Conservation (phyloP, 2,113 vertebrate species). For the Osmerus mordax region DNA sequence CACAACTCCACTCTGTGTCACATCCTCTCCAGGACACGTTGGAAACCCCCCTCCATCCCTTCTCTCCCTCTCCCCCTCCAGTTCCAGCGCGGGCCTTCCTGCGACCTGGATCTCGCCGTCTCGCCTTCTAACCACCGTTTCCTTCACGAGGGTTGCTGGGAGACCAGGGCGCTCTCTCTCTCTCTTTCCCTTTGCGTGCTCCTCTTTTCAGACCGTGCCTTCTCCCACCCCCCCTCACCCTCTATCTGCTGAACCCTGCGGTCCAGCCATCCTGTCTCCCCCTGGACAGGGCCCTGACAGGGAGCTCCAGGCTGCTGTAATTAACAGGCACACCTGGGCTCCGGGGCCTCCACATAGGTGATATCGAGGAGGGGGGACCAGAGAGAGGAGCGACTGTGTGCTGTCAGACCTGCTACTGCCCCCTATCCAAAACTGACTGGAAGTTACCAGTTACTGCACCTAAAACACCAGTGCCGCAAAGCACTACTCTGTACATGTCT, state of each 20-base stretch:
- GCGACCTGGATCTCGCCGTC: not conserved
- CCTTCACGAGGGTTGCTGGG: no score
- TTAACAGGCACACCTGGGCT: conserved; percentile 72
- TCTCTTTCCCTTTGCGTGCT: conserved; percentile 32
- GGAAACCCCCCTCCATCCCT: not conserved
- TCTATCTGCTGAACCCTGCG: not conserved
- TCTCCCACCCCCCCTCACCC: conserved; percentile 18
- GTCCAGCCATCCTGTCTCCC: not conserved
- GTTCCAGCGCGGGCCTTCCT: not conserved
- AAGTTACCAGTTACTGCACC: no score
- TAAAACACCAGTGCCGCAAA: no score
- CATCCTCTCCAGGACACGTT: conserved; percentile 43
- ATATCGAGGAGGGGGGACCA: conserved; percentile 54
- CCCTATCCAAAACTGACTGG: conserved; percentile 22
- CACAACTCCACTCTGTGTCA: conserved; percentile 58
- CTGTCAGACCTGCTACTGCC: conserved; percentile 56
- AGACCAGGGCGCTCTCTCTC: conserved; percentile 48
- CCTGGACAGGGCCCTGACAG: conserved; percentile 59
- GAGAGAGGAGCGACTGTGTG: conserved; percentile 32
- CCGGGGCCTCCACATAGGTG: conserved; percentile 67
- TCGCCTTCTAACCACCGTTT: not conserved
- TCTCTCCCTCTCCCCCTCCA: not conserved
- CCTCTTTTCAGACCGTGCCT: conserved; percentile 31
- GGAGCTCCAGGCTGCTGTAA: conserved; percentile 64
- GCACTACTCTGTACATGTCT: no score